These are phyloP conservation scores for Paraplagusia blochii DNA, from an alignment of 2,113 vertebrate species.

Conservation along the genomic window DNA sequence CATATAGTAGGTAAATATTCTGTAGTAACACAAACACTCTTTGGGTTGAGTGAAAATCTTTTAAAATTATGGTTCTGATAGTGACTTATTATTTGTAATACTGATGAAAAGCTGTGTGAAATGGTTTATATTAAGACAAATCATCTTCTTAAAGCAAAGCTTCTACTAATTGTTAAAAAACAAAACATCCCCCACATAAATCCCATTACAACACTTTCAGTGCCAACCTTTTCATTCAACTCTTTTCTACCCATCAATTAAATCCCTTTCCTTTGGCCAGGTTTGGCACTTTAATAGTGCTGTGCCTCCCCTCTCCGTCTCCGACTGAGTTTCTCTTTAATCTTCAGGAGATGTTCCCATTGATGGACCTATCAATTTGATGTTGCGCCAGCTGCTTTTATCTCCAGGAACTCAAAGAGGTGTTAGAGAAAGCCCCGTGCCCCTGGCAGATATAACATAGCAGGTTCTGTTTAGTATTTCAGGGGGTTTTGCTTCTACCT, in stretches of 20 bases:
- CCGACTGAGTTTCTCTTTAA: conserved; percentile 74
- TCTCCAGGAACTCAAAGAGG: conserved; percentile 71
- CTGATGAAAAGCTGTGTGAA: conserved; percentile 1
- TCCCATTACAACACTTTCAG: conserved; percentile 45
- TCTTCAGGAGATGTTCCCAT: conserved; percentile 76
- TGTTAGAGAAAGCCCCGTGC: conserved; percentile 26
- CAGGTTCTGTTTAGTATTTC: not conserved
- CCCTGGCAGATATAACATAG: conserved; percentile 24
- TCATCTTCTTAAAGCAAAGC: conserved; percentile 2
- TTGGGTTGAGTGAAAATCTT: too few relatives aligned
- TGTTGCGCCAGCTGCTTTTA: conserved; percentile 74
- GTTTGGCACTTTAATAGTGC: conserved; percentile 60
- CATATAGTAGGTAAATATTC: too few relatives aligned
- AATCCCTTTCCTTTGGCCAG: conserved; percentile 51
- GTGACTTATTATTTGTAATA: not conserved
- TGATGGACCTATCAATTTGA: conserved; percentile 78
- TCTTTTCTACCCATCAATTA: conserved; percentile 69
- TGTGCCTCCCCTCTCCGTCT: conserved; percentile 28
- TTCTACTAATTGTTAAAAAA: conserved; percentile 21
- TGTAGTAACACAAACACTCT: too few relatives aligned
- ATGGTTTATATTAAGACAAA: conserved; percentile 19
- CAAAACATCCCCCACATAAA: conserved; percentile 7
- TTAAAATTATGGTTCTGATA: too few relatives aligned
- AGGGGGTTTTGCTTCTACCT: not conserved
- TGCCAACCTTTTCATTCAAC: conserved; percentile 50